phyloP scores from a whole-genome alignment of 92 coral and sea anemone genomes.

The Epizoanthus illoricatus region DNA sequence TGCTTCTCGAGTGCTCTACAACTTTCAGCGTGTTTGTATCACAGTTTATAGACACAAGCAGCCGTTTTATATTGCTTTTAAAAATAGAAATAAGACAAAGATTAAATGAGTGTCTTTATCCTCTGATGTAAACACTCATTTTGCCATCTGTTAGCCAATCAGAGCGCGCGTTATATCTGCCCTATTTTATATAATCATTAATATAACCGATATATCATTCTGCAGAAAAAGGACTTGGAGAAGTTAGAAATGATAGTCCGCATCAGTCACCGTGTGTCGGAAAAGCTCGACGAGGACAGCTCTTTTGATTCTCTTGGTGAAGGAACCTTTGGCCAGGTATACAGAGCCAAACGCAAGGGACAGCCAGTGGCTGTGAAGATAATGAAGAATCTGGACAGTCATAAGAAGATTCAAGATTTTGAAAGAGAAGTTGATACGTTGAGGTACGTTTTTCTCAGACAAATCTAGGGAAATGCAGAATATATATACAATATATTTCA shows the following conservation, averaged over 20 bases:
- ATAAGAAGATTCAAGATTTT: slow-evolving; percentile 44
- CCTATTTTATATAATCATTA: no score
- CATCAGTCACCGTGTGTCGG: slow-evolving; percentile 49
- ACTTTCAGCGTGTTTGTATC: no score
- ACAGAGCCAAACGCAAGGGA: slow-evolving; percentile 50
- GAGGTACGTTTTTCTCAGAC: slow-evolving; percentile 22
- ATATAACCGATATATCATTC: not conserved
- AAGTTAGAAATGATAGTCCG: slow-evolving; percentile 50
- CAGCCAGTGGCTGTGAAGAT: slow-evolving; percentile 64
- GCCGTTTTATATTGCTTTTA: no score
- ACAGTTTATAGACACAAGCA: no score
- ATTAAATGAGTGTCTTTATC: no score
- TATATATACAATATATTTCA: no score
- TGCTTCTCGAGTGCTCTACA: no score
- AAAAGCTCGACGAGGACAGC: slow-evolving; percentile 56
- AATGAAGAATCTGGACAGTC: slow-evolving; percentile 41
- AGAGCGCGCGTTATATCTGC: no score
- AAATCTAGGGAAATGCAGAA: no score
- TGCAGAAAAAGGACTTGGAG: slow-evolving; percentile 44
- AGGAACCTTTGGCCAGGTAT: slow-evolving; percentile 63
- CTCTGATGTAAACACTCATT: no score
- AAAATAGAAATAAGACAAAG: no score
- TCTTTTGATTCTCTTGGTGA: slow-evolving; percentile 53
- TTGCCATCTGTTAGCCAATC: no score
- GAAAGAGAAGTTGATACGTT: slow-evolving; percentile 60